Base-by-base conservation (phyloP, 37 sponge, comb jelly and placozoan species). In the Dysidea cf. avara region DNA sequence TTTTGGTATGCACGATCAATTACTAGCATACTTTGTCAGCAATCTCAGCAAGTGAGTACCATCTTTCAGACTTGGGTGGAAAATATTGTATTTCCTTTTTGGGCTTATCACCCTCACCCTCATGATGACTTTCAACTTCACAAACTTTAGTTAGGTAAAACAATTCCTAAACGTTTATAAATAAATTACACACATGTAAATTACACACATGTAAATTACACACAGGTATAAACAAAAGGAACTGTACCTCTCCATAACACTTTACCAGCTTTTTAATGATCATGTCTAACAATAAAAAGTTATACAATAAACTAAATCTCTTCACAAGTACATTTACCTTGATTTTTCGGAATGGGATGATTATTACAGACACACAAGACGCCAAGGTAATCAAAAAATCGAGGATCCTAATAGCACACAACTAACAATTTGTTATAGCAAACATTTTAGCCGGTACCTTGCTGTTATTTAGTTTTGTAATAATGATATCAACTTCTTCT, bases 351-450 rank as follows among this genome's bases (percentile, higher is more conserved):
- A 40, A 81, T 71, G 7, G 88, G 78, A 35, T 59, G 69, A 2
- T 68, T 67, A 1, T 59, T 77, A 75, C 88, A 87, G 11, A 87
- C 88, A 72, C 88, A 81, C 48, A 82, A 35, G 29, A 76, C 76
- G 13, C 88, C 72, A 32, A 87, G 78, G 35, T 66, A 87, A 43
- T 82, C 78, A 52, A 87, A 39, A 40, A 77, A 81, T 22, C 88
- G 67, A 18, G 57, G 55, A 38, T 87, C 88, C 87, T 86, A 58
- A 14, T 12, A n/a, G n/a, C n/a, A n/a, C n/a, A n/a, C n/a, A n/a
- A n/a, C n/a, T n/a, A n/a, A n/a, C n/a, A n/a, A 7, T 35, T 11
- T 39, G 1, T 12, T 37, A 26, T 60, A 20, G 36, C 1, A n/a
- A 1, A 21, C 2, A 26, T 16, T 64, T 58, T 29, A 3, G 26